A percentile compares a stretch with the other conserved stretches of the same genome.
These are phyloP conservation scores for Entomyzon cyanotis DNA, from an alignment of 2,113 vertebrate species.

Conservation along the genomic window DNA sequence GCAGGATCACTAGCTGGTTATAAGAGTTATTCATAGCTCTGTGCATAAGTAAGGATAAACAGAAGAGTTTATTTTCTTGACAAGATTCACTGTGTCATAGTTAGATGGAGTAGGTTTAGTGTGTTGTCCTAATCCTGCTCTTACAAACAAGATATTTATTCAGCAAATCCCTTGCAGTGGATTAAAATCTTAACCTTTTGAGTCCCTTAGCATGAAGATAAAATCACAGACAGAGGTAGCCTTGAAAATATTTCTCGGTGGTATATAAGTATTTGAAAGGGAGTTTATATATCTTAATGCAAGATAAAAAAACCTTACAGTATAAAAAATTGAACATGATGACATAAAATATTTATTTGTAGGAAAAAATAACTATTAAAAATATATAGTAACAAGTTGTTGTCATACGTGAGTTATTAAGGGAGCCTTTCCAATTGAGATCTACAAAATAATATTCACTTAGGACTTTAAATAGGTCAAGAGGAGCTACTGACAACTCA, in stretches of 20 bases:
- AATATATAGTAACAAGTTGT: neutral
- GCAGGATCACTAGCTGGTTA: conserved; percentile 31
- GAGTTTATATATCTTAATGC: neutral
- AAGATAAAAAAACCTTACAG: neutral
- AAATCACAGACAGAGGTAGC: neutral
- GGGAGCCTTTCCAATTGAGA: neutral
- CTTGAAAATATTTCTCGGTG: neutral
- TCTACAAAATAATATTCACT: neutral
- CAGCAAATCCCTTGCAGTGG: conserved; percentile 20
- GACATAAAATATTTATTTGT: neutral
- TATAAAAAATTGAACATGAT: neutral
- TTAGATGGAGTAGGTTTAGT: neutral
- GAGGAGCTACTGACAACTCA: neutral
- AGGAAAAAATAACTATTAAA: neutral
- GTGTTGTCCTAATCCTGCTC: neutral
- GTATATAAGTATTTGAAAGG: neutral
- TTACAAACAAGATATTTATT: conserved; percentile 34
- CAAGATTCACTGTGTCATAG: neutral
- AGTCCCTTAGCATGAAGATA: neutral
- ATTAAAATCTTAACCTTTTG: conserved; percentile 40
- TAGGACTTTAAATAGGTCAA: neutral
- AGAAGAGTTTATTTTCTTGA: conserved; percentile 47
- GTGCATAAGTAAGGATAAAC: conserved; percentile 27
- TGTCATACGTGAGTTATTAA: neutral
- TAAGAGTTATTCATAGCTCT: neutral